Percentiles rank a stretch among this genome's conserved stretches.
These are phyloP conservation scores for Labeo rohita DNA, from an alignment of 2,113 vertebrate genomes.

Conservation along the genomic window DNA sequence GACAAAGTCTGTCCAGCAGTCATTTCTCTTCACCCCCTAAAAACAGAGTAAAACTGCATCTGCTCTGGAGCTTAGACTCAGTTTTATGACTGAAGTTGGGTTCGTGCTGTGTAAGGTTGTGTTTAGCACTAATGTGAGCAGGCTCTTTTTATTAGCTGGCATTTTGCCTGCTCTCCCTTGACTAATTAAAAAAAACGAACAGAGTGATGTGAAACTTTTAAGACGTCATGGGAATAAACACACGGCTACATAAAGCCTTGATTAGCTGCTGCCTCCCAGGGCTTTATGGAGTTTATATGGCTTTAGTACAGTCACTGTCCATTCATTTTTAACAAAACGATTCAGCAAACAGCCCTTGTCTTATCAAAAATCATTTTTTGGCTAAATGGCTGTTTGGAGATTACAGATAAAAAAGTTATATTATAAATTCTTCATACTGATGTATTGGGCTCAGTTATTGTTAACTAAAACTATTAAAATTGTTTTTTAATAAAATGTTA, in stretches of 20 bases:
- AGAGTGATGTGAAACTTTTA: slow-evolving; percentile 19
- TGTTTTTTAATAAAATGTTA: too few relatives aligned
- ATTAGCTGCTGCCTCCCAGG: slow-evolving; percentile 1
- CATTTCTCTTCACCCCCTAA: neutral
- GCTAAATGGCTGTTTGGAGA: neutral
- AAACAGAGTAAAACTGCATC: neutral
- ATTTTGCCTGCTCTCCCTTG: neutral
- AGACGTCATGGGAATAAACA: slow-evolving; percentile 9
- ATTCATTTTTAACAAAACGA: neutral
- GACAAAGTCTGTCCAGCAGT: slow-evolving; percentile 17
- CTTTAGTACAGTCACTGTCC: neutral
- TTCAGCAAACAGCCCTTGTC: neutral
- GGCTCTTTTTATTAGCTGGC: slow-evolving; percentile 6
- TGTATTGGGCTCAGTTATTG: neutral
- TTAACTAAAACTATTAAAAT: neutral
- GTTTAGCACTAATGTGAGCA: neutral
- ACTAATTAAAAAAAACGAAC: neutral
- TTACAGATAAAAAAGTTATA: neutral
- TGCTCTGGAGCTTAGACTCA: neutral
- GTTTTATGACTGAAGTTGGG: neutral
- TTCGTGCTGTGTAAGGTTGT: neutral
- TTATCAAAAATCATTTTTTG: neutral
- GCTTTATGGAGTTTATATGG: slow-evolving; percentile 15
- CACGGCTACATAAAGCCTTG: neutral
- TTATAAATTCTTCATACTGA: neutral